A percentile compares a stretch with the other conserved stretches of the same genome.
Evolutionary conservation across 2,888 invertebrate species (phyloP).

Genomic region (Anorthoa munda): DNA sequence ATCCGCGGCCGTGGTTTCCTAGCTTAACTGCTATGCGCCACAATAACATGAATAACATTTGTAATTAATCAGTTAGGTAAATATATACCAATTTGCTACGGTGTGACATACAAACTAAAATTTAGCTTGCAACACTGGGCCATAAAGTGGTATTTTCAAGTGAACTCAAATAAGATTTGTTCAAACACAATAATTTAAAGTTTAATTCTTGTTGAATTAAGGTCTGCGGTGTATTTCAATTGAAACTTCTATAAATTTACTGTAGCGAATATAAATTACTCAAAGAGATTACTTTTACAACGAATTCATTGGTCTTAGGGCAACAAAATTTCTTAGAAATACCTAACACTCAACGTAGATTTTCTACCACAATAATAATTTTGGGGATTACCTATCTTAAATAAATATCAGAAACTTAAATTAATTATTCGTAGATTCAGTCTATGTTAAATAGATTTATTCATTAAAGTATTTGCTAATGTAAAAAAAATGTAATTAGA

Average conservation of each 20-base stretch:
- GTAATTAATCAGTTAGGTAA: too few species aligned
- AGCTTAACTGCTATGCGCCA: constrained; percentile 12
- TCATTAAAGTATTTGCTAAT: constrained; percentile 16
- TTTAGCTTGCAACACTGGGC: too few species aligned
- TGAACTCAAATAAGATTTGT: background rate
- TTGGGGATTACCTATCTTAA: constrained; percentile 2
- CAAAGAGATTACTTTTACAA: constrained; percentile 1
- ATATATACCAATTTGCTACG: too few species aligned
- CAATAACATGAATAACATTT: background rate
- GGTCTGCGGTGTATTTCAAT: constrained; percentile 7
- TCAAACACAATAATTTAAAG: background rate
- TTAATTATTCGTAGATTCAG: constrained; percentile 3
- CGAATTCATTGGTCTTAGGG: background rate
- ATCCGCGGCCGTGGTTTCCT: background rate
- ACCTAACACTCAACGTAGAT: background rate
- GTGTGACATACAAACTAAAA: too few species aligned
- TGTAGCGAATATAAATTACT: constrained; percentile 15
- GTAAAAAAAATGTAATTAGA: too few species aligned
- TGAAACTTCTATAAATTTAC: constrained; percentile 18
- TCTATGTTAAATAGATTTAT: background rate
- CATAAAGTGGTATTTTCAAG: background rate
- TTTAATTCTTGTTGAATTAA: background rate
- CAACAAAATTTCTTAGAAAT: constrained; percentile 12
- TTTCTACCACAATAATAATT: constrained; percentile 18
- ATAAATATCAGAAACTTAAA: constrained; percentile 5